Conservation (phyloP, 2,113 vertebrate species). For the Hippopotamus amphibius region DNA sequence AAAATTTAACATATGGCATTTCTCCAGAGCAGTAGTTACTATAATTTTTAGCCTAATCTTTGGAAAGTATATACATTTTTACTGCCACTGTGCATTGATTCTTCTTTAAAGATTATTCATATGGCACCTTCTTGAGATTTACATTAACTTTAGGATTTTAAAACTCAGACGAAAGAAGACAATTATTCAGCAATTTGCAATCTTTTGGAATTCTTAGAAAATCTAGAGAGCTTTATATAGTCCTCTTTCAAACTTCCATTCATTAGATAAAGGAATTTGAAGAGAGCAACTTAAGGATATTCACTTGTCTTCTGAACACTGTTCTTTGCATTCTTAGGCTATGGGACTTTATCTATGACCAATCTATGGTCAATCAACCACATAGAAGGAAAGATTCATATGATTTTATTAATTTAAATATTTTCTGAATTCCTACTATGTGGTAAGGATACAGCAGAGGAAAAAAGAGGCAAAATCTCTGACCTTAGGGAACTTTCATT, state of each 20-base stretch:
- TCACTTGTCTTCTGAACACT: background rate
- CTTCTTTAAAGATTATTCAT: background rate
- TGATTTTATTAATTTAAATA: background rate
- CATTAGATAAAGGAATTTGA: background rate
- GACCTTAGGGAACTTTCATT: background rate
- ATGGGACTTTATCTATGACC: background rate
- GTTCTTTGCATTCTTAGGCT: background rate
- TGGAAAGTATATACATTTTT: constrained; percentile 15
- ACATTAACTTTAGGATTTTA: constrained; percentile 35
- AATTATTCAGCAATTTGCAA: constrained; percentile 4
- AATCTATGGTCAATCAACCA: background rate
- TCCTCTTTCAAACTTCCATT: background rate
- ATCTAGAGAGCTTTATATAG: background rate
- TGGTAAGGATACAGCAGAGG: background rate
- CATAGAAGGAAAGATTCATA: background rate
- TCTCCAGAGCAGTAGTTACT: background rate
- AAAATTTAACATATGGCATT: background rate
- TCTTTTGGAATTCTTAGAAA: background rate
- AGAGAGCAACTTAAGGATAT: background rate
- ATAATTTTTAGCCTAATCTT: background rate
- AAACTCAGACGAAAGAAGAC: background rate
- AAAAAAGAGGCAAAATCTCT: background rate
- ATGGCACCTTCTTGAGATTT: background rate
- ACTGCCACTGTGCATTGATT: background rate
- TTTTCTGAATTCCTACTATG: background rate